phyloP scores from a whole-genome alignment of 2,888 invertebrate genomes.

The Cosmopolites sordidus region DNA sequence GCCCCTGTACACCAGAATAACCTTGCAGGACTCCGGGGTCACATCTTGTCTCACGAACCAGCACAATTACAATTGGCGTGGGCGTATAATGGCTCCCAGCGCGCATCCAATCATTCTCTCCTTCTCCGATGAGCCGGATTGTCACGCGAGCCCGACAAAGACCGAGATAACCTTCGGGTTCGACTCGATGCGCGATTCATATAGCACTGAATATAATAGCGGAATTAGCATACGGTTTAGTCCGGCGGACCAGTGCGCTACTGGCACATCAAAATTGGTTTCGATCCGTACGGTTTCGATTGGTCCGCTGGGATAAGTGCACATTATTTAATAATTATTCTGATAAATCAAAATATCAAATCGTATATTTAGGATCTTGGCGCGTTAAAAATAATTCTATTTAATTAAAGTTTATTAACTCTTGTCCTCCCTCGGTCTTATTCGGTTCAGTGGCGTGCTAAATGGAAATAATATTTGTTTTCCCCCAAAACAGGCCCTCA shows the following conservation, averaged over 20 bases:
- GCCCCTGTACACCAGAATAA: constrained; percentile 10
- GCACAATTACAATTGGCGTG: constrained; percentile 48
- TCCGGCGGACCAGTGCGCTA: constrained; percentile 29
- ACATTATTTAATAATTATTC: constrained; percentile 52
- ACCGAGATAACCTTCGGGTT: constrained; percentile 26
- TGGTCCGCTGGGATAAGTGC: constrained; percentile 44
- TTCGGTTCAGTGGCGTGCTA: constrained; percentile 8
- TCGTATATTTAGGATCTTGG: constrained; percentile 47
- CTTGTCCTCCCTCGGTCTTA: constrained; percentile 3
- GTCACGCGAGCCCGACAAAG: constrained; percentile 17
- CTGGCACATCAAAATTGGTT: constrained; percentile 17
- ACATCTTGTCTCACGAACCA: constrained; percentile 48
- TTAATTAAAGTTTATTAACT: constrained; percentile 49
- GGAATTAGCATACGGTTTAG: constrained; percentile 49
- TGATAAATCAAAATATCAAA: constrained; percentile 52
- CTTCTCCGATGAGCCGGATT: constrained; percentile 31
- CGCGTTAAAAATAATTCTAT: constrained; percentile 48
- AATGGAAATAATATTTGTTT: no score
- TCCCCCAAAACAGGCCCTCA: no score
- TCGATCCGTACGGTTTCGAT: constrained; percentile 10
- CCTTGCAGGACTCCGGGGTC: constrained; percentile 38
- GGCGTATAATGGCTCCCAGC: constrained; percentile 49
- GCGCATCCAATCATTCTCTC: constrained; percentile 32
- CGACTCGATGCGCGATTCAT: constrained; percentile 36
- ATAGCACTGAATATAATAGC: constrained; percentile 51